Base-by-base conservation (phyloP, 2,797 vertebrate species). In the Clamator glandarius region DNA sequence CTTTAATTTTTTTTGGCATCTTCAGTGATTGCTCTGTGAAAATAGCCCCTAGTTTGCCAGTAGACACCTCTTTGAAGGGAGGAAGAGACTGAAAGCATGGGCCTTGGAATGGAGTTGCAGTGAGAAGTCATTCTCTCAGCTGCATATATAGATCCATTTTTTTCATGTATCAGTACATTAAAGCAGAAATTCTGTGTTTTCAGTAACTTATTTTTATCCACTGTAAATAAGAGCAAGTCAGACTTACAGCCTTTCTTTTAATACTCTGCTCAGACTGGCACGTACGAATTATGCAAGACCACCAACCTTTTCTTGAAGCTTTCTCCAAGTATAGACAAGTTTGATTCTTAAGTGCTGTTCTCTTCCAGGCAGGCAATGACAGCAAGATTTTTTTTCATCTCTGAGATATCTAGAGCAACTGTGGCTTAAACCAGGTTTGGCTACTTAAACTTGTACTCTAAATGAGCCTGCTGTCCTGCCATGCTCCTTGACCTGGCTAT, bases 41-140 rank as follows among this genome's bases (percentile, higher is more conserved):
- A 96, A 75, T 31, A 92, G 42, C 67, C 63, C 23, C 0, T 1
- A 92, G 70, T 92, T 83, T 95, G 91, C 89, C 81, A 89, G 75
- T 10, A 77, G 63, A 61, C 90, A 82, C 63, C 44, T 74, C 66
- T 92, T 58, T 93, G 87, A 92, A 92, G 58, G 36, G 35, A 64
- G 51, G 55, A 92, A 78, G 29, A 94, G 61, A 68, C 76, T 66
- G 67, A 50, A 87, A 94, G 46, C 63, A 51, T 1, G 44, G 54
- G 41, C 58, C 68, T 90, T 74, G 72, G 80, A 87, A 51, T 0
- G 67, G 62, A 92, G 52, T 28, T 77, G 50, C 48, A 87, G 21
- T 42, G 26, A 75, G 51, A 88, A 88, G 51, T 39, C 77, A 25
- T 59, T 89, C 52, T 59, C 70, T 74, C 63, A 81, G 54, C 36